Conservation (phyloP, 92 coral and sea anemone genomes). For the Porites divaricata region DNA sequence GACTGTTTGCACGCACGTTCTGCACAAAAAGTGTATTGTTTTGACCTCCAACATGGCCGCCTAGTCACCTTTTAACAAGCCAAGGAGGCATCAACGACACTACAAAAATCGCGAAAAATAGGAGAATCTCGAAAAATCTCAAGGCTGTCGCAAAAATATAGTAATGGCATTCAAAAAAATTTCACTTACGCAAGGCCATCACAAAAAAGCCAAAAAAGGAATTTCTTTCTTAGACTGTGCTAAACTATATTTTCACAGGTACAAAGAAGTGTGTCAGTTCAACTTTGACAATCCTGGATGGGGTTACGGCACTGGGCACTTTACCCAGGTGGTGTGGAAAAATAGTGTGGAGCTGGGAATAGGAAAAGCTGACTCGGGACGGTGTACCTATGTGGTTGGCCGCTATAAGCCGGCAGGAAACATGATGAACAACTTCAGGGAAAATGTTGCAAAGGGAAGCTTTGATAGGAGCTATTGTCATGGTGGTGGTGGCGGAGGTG, state of each 20-base stretch:
- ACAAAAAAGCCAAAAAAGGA: background rate
- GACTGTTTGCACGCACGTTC: too few relatives aligned
- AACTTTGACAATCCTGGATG: slow-evolving; percentile 43
- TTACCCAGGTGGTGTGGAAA: slow-evolving; percentile 67
- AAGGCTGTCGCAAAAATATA: too few relatives aligned
- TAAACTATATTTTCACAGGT: slow-evolving; percentile 22
- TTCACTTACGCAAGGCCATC: too few relatives aligned
- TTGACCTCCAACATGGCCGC: too few relatives aligned
- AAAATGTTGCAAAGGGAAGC: slow-evolving; percentile 68
- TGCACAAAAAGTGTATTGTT: too few relatives aligned
- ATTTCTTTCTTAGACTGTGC: too few relatives aligned
- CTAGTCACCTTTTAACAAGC: too few relatives aligned
- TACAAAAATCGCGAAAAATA: too few relatives aligned
- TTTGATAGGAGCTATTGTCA: slow-evolving; percentile 49
- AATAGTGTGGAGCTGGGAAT: slow-evolving; percentile 51
- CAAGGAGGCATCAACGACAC: too few relatives aligned
- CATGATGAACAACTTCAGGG: slow-evolving; percentile 46
- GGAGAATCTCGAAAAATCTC: too few relatives aligned
- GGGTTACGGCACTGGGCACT: slow-evolving; percentile 54
- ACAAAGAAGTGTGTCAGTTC: slow-evolving; percentile 52
- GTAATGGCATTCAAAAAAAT: too few relatives aligned
- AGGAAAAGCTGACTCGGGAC: slow-evolving; percentile 30
- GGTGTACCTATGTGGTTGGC: slow-evolving; percentile 58
- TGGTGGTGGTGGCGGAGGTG: slow-evolving; percentile 11
- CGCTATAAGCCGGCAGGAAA: slow-evolving; percentile 60